Percentiles rank a stretch among this genome's conserved stretches.
These are phyloP conservation scores for Percina caprodes DNA, from an alignment of 2,113 vertebrate species.

Conservation along the genomic window DNA sequence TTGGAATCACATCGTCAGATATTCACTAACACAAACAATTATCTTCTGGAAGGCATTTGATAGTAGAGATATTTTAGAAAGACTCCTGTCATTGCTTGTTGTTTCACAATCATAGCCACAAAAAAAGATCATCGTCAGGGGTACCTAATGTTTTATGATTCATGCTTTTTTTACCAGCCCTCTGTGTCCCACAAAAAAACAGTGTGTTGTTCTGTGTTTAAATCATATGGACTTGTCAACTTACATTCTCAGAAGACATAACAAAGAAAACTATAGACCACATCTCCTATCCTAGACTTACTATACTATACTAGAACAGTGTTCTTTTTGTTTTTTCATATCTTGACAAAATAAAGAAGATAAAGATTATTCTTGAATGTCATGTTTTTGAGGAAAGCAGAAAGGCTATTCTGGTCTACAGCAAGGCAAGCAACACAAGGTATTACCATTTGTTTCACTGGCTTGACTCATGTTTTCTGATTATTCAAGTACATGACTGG, in stretches of 20 bases:
- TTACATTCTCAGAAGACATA: background rate
- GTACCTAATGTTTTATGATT: background rate
- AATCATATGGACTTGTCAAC: background rate
- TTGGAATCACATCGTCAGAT: background rate
- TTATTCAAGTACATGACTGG: constrained; percentile 18
- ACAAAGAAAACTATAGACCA: background rate
- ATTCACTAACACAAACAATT: background rate
- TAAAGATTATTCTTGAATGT: constrained; percentile 64
- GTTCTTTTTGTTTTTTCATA: constrained; percentile 14
- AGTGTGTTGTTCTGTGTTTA: background rate
- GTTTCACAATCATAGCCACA: background rate
- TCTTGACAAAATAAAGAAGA: constrained; percentile 48
- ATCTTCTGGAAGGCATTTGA: background rate
- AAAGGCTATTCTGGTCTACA: constrained; percentile 13
- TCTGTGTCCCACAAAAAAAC: background rate
- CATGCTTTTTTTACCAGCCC: background rate
- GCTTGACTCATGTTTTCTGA: constrained; percentile 19
- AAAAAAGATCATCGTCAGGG: background rate
- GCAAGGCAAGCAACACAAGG: background rate
- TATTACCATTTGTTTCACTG: constrained; percentile 40
- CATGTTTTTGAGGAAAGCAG: constrained; percentile 10
- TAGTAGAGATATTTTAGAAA: background rate
- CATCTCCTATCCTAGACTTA: background rate
- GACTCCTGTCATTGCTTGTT: background rate
- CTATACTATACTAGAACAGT: background rate